Evolutionary conservation across 1,140 invertebrate species (phyloP), one percentile per base, ranked within the genome.

Genomic region (Helicorthomorpha holstii): DNA sequence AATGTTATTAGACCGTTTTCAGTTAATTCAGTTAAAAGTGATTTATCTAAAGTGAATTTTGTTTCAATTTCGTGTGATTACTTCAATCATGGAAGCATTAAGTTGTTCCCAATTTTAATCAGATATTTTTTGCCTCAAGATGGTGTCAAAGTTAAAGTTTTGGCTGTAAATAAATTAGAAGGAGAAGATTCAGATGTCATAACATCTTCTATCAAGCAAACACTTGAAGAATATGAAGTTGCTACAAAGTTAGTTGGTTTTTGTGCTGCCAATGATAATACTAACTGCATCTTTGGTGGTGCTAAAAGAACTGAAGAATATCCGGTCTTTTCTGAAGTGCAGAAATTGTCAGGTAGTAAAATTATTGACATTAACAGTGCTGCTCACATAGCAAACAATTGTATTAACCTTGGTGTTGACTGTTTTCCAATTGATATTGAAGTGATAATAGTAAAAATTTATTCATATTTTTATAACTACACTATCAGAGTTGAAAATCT

Each of bases 381-480:
- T 7, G 29, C 29, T 7, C 29, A 34, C 29, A 34, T 34, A 7
- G 16, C 16, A 7, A 7, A 34, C 29, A 34, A 34, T 34, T 7
- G 7, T 7, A 16, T 34, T 34, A 7, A 49, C 2, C 19, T 19
- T 19, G 43, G 23, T 26, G n/a, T 26, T 26, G 48, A 27, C 26
- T n/a, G 19, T 19, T 26, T 16, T 7, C 25, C 3, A 26, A 29
- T 49, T 27, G 25, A 49, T 27, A 49, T 49, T 49, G 48, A 49
- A 7, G 48, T 10, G 16, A 49, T 49, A 7, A 49, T 49, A 27
- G 26, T 49, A 23, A 49, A 49, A 49, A 49, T 49, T 29, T 49
- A 27, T 19, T 26, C 21, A n/a, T 1, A 49, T 29, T 29, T 49
- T 49, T 29, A 49, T 49, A 29, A 26, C n/a, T 49, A 24, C 26